Conservation (phyloP, 2,113 vertebrate genomes). For the Hiodon tergisus region DNA sequence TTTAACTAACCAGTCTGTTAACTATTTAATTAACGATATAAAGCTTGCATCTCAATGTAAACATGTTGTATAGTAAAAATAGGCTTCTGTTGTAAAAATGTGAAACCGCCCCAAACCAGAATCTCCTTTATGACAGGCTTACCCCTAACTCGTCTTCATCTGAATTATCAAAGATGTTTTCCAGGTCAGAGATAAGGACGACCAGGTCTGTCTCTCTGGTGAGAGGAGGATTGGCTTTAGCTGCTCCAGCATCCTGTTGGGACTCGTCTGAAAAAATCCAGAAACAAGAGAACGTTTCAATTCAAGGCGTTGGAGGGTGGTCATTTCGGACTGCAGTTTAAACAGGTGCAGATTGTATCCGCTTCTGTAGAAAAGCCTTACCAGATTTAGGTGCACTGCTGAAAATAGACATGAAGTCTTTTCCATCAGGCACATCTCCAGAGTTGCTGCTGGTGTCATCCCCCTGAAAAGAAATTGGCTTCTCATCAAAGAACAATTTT, state of each 20-base stretch:
- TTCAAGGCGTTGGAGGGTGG: no score
- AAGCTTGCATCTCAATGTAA: no score
- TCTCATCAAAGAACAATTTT: no score
- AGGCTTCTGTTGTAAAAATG: no score
- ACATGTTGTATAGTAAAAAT: no score
- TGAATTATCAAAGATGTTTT: slow-evolving; percentile 96
- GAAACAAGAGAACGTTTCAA: no score
- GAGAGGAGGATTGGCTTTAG: slow-evolving; percentile 81
- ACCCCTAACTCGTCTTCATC: slow-evolving; percentile 92
- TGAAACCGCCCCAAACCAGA: no score
- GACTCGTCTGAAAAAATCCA: slow-evolving; percentile 58
- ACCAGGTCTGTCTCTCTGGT: slow-evolving; percentile 90
- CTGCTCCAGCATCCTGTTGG: slow-evolving; percentile 72
- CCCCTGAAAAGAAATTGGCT: slow-evolving; percentile 54
- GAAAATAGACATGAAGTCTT: slow-evolving; percentile 98
- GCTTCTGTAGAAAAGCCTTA: slow-evolving; percentile 36
- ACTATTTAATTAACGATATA: no score
- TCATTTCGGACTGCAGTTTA: no score
- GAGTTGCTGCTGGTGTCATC: slow-evolving; percentile 81
- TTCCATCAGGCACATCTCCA: slow-evolving; percentile 85
- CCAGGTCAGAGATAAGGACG: slow-evolving; percentile 91
- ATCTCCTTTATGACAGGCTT: slow-evolving; percentile 41
- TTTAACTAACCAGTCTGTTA: no score
- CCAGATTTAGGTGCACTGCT: slow-evolving; percentile 90
- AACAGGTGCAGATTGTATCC: no score